Evolutionary conservation across 92 coral and sea anemone genomes (phyloP).

Genomic region (Epizoanthus stellaris): DNA sequence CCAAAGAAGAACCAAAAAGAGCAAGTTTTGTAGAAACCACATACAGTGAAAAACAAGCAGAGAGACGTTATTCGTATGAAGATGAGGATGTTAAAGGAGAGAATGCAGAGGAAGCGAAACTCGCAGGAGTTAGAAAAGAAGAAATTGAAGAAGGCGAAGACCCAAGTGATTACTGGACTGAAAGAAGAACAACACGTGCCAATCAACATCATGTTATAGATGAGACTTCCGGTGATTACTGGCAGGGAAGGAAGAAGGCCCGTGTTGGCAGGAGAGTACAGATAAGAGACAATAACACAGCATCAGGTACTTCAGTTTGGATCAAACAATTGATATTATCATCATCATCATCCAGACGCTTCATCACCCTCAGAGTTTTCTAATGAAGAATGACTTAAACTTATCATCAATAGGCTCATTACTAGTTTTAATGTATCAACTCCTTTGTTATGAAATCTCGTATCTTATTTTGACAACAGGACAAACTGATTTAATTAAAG

Average conservation of each 20-base stretch:
- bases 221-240: conserved; percentile 1
- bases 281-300: background rate
- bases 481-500: too few species aligned
- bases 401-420: too few species aligned
- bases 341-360: conserved; percentile 32
- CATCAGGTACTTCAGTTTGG: conserved; percentile 30
- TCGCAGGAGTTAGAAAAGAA: background rate
- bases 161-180: conserved; percentile 6
- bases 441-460: too few species aligned
- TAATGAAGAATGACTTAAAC: background rate
- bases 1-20: background rate
- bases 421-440: too few species aligned
- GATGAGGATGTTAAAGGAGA: background rate
- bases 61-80: background rate
- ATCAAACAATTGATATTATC: conserved; percentile 1
- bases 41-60: background rate
- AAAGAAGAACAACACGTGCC: conserved; percentile 10
- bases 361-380: background rate
- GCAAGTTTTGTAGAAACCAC: background rate
- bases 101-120: background rate
- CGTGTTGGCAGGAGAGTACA: conserved; percentile 33
- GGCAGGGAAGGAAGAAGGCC: conserved; percentile 40
- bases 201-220: background rate
- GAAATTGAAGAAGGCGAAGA: background rate
- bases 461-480: too few species aligned